Evolutionary conservation across 2,113 vertebrate species (phyloP).

Genomic region (Leptocoma aspasia): DNA sequence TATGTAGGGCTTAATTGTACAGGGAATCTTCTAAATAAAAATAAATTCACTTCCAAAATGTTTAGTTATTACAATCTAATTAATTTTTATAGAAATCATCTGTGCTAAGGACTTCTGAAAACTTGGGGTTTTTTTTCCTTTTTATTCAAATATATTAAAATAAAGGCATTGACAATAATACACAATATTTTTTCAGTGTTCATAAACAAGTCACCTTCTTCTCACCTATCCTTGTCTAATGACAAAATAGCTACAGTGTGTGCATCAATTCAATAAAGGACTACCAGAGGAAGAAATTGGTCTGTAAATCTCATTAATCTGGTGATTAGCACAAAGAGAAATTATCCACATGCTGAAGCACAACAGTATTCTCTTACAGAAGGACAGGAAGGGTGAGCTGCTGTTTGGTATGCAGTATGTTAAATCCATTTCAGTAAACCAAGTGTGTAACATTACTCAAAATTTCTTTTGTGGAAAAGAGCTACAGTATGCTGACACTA

Average conservation of each 20-base stretch:
- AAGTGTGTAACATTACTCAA: neutral
- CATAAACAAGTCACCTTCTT: neutral
- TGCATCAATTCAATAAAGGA: neutral
- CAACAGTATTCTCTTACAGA: conserved; percentile 1
- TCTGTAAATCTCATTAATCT: conserved; percentile 25
- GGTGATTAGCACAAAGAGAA: neutral
- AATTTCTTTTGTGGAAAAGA: neutral
- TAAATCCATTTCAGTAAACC: neutral
- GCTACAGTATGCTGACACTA: neutral
- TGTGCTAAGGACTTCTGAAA: neutral
- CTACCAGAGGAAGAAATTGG: neutral
- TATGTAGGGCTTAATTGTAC: neutral
- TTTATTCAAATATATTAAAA: neutral
- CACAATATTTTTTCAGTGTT: neutral
- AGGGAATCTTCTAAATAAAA: neutral
- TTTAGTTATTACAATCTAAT: neutral
- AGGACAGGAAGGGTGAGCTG: neutral
- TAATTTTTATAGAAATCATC: neutral
- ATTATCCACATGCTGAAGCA: conserved; percentile 6
- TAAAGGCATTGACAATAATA: neutral
- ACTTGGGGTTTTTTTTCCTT: neutral
- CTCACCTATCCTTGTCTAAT: neutral
- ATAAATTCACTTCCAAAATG: neutral
- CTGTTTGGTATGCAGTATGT: neutral
- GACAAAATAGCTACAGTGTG: neutral